These are phyloP conservation scores for Pemphigus obesinymphae DNA, from an alignment of 1,140 invertebrate species.

Conservation along the genomic window DNA sequence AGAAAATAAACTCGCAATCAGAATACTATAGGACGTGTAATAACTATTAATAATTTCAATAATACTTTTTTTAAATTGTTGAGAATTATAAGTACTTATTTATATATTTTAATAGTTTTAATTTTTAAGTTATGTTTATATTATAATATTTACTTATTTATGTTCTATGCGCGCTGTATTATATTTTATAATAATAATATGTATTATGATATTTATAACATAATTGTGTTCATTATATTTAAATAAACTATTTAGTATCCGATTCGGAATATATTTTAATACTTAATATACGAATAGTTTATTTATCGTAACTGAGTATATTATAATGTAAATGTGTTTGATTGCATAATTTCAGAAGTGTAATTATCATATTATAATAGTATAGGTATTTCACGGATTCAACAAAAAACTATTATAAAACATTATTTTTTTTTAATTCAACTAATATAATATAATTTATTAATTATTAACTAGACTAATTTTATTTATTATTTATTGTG, in stretches of 20 bases:
- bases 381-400: too few relatives aligned
- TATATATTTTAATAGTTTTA: slow-evolving; percentile 22
- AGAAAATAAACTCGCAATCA: slow-evolving; percentile 52
- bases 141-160: neutral
- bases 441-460: too few relatives aligned
- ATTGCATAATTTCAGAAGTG: neutral
- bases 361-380: neutral
- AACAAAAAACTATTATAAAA: too few relatives aligned
- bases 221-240: slow-evolving; percentile 23
- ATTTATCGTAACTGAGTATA: neutral
- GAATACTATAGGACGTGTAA: slow-evolving; percentile 50
- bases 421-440: too few relatives aligned
- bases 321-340: neutral
- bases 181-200: neutral
- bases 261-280: neutral
- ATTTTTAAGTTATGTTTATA: neutral
- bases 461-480: too few relatives aligned
- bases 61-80: neutral
- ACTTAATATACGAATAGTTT: neutral
- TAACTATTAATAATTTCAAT: neutral
- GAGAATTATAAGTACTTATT: too few relatives aligned
- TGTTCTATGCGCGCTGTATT: neutral
- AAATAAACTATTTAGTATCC: neutral
- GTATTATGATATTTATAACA: slow-evolving; percentile 19
- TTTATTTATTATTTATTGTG: too few relatives aligned